A percentile compares a stretch with the other conserved stretches of the same genome.
Evolutionary conservation across 2,113 vertebrate species (phyloP).

Genomic region (Ailuropoda melanoleuca): DNA sequence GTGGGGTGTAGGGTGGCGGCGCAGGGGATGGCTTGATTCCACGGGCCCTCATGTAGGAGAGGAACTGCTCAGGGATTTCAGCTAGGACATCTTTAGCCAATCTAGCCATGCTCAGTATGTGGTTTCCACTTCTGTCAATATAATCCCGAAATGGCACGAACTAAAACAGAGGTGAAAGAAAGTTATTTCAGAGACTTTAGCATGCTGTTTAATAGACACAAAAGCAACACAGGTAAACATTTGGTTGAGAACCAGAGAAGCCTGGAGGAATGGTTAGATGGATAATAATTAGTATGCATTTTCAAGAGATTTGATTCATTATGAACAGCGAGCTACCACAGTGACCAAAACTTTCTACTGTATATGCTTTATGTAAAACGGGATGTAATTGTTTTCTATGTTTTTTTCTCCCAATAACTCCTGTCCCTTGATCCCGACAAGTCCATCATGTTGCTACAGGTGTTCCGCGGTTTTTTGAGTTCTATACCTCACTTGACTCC

Average conservation of each 20-base stretch:
- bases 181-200: not conserved
- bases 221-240: not conserved
- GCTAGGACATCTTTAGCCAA: conserved; percentile 97
- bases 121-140: conserved; percentile 96
- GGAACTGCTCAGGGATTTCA: conserved; percentile 97
- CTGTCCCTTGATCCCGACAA: not conserved
- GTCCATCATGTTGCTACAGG: too few species aligned
- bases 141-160: conserved; percentile 99
- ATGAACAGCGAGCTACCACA: not conserved
- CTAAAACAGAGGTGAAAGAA: conserved; percentile 80
- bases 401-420: not conserved
- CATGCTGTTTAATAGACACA: not conserved
- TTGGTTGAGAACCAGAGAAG: not conserved
- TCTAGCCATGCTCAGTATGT: conserved; percentile 96
- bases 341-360: not conserved
- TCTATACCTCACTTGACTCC: not conserved
- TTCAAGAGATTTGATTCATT: not conserved
- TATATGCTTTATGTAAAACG: not conserved
- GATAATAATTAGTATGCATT: not conserved
- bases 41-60: conserved; percentile 97
- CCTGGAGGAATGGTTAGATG: not conserved
- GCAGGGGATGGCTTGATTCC: conserved; percentile 96
- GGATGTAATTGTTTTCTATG: not conserved
- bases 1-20: conserved; percentile 95
- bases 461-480: not conserved